Base-by-base conservation (phyloP, 2,113 vertebrate species). In the Barbus barbus region DNA sequence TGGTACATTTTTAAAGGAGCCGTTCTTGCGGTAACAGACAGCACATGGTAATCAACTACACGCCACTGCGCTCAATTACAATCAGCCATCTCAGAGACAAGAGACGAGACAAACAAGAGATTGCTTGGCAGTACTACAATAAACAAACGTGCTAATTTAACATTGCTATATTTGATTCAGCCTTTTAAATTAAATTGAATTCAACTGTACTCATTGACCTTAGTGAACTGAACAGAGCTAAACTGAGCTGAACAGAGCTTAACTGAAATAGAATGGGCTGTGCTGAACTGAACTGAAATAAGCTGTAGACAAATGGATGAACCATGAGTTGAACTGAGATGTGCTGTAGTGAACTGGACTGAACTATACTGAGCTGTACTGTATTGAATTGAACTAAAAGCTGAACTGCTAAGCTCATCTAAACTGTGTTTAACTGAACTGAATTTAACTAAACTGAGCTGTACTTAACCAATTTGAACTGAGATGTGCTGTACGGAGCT, bases 81-180 rank as follows among this genome's bases (percentile, higher is more conserved):
- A 79, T 79, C 56, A 79, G 58, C 41, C 58, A 44, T 79, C 36
- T 41, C 56, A 20, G 36, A 79, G 77, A 79, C 33, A 63, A 79
- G 36, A 63, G 56, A 63, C 24, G 9, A 63, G 56, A 26, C 14
- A 24, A 22, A 61, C 56, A 44, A 61, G 58, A 79, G 36, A n/a
- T 44, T 26, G 36, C 16, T 79, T 79, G n/a, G 38, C 36, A 11
- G 77, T 24, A 24, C n/a, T 79, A 61, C n/a, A 61, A 44, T 79
- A 78, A 61, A 78, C n/a, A 31, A 38, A 63, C 38, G 26, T 28
- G 72, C 14, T 75, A 75, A 75, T 75, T 51, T 75, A 75, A 31
- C 72, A 28, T 75, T 44, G 44, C 72, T 28, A 41, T 24, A 41
- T 48, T 48, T 28, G 26, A 48, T 16, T 74, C n/a, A 48, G 26